phyloP scores from a whole-genome alignment of 2,888 invertebrate genomes.

The Heterodera filipjevi region DNA sequence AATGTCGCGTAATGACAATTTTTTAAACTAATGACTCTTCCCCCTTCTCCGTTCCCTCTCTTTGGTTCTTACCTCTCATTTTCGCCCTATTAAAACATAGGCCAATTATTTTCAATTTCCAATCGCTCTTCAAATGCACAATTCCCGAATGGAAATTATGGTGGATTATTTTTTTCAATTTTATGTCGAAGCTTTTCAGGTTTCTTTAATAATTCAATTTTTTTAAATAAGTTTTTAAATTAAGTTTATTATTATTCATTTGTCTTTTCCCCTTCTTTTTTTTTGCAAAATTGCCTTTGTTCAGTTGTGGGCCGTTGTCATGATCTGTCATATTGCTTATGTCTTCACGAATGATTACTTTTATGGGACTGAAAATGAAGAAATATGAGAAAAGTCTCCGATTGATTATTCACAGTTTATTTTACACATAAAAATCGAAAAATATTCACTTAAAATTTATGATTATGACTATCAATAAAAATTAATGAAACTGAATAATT shows the following conservation, averaged over 20 bases:
- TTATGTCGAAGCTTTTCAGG: conserved; percentile 8
- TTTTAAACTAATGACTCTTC: no score
- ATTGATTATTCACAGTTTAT: no score
- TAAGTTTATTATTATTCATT: background rate
- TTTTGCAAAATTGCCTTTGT: background rate
- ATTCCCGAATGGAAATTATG: background rate
- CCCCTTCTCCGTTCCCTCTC: background rate
- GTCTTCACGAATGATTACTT: background rate
- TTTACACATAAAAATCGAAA: no score
- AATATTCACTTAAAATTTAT: no score
- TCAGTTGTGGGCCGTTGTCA: background rate
- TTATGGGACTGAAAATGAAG: background rate
- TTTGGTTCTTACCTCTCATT: background rate
- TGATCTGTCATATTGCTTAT: background rate
- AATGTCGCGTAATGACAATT: no score
- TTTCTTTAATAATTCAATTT: background rate
- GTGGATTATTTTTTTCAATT: conserved; percentile 6
- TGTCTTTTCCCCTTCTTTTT: no score
- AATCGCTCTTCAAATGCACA: background rate
- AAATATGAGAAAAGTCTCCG: background rate
- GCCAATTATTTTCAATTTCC: background rate
- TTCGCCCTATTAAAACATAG: background rate
- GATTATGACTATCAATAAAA: no score
- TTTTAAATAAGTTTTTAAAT: background rate
- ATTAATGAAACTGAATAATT: no score